phyloP scores from a whole-genome alignment of 1,140 invertebrate genomes.

The Ips nitidus region DNA sequence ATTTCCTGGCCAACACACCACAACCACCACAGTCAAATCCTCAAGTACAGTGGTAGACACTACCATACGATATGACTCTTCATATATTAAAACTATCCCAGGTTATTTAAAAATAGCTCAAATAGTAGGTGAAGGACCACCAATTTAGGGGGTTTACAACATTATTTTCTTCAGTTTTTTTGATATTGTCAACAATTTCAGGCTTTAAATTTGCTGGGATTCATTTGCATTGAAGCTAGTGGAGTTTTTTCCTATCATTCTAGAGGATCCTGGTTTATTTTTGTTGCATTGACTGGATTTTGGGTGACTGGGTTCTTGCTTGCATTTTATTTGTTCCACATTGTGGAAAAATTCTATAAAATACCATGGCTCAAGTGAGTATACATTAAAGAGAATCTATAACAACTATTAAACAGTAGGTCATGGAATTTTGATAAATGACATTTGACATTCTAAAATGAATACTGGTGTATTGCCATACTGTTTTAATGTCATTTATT shows the following conservation, averaged over 20 bases:
- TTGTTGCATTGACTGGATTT: conserved; percentile 82
- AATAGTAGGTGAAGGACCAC: conserved; percentile 66
- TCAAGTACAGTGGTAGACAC: conserved; percentile 68
- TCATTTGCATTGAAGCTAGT: conserved; percentile 77
- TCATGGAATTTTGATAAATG: not conserved
- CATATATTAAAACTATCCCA: conserved; percentile 69
- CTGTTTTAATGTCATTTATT: too few relatives aligned
- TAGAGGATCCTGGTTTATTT: conserved; percentile 71
- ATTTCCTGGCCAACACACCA: conserved; percentile 69
- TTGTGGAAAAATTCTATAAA: conserved; percentile 80
- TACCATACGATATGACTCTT: conserved; percentile 70
- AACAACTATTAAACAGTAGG: not conserved
- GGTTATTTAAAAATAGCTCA: conserved; percentile 77
- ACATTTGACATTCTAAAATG: too few relatives aligned
- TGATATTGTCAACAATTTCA: conserved; percentile 48
- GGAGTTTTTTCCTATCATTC: conserved; percentile 52
- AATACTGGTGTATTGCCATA: too few relatives aligned
- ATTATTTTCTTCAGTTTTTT: not conserved
- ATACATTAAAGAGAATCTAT: not conserved
- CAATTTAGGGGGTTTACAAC: not conserved
- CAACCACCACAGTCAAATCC: conserved; percentile 65
- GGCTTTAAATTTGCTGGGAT: conserved; percentile 76
- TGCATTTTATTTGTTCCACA: conserved; percentile 80
- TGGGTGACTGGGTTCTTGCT: conserved; percentile 81
- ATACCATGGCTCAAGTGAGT: conserved; percentile 78